Conservation (phyloP, 2,113 vertebrate species). For the Leucopsar rothschildi region DNA sequence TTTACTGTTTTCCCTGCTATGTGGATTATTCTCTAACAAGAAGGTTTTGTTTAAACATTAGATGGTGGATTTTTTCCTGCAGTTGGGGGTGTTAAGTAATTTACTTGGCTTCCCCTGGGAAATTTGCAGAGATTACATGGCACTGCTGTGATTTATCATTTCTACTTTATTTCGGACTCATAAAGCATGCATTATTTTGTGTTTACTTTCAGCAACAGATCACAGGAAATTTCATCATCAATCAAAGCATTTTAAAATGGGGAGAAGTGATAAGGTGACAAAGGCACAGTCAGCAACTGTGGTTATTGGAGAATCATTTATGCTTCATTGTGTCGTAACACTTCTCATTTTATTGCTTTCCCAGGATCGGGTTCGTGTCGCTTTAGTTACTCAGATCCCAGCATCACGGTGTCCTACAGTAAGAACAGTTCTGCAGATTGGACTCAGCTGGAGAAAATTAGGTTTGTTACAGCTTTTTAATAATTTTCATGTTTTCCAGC, state of each 20-base stretch:
- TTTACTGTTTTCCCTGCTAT: background rate
- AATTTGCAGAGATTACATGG: conserved; percentile 66
- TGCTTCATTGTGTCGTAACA: conserved; percentile 50
- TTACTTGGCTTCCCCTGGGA: conserved; percentile 58
- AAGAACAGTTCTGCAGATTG: conserved; percentile 87
- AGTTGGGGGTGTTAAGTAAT: conserved; percentile 41
- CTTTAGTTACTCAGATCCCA: conserved; percentile 94
- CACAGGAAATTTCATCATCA: conserved; percentile 64
- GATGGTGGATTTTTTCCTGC: background rate
- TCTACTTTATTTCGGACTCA: conserved; percentile 63
- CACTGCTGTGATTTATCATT: conserved; percentile 66
- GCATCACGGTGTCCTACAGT: conserved; percentile 87
- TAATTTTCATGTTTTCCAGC: background rate
- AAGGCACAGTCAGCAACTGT: conserved; percentile 23
- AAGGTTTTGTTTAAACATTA: conserved; percentile 43
- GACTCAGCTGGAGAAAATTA: conserved; percentile 92
- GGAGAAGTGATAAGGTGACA: conserved; percentile 36
- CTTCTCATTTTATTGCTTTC: conserved; percentile 45
- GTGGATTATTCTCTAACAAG: conserved; percentile 37
- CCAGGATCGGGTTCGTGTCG: conserved; percentile 93
- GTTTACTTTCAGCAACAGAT: conserved; percentile 67
- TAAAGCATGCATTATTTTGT: conserved; percentile 65
- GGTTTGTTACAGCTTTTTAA: conserved; percentile 75
- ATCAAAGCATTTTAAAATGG: conserved; percentile 49
- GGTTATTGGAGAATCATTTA: conserved; percentile 33